A percentile compares a stretch with the other conserved stretches of the same genome.
phyloP scores from a whole-genome alignment of 2,888 invertebrate species.

The Noctua janthe region DNA sequence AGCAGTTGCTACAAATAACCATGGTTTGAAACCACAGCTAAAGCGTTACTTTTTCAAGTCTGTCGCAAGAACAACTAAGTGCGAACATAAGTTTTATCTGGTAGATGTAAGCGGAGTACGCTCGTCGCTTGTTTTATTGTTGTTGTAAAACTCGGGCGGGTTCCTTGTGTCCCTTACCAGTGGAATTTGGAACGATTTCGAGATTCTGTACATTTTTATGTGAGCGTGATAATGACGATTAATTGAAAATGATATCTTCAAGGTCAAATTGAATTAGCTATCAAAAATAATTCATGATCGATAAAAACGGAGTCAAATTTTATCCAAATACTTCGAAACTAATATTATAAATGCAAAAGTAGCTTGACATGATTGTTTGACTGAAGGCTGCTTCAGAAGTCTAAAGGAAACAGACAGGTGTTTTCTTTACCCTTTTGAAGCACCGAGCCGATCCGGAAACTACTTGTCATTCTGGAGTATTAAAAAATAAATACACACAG shows the following conservation, averaged over 20 bases:
- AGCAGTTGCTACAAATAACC: background rate
- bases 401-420: background rate
- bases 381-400: background rate
- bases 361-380: background rate
- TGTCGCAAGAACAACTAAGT: slow-evolving; percentile 47
- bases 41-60: slow-evolving; percentile 34
- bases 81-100: slow-evolving; percentile 64
- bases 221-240: background rate
- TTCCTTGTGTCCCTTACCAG: slow-evolving; percentile 56
- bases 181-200: background rate
- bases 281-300: background rate
- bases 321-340: background rate
- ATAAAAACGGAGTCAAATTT: background rate
- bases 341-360: background rate
- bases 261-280: background rate
- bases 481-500: background rate
- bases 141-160: slow-evolving; percentile 70
- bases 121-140: slow-evolving; percentile 74
- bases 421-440: background rate
- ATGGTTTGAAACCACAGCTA: background rate
- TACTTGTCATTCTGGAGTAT: background rate
- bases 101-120: slow-evolving; percentile 56
- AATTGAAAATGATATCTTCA: background rate
- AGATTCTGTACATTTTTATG: background rate
- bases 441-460: background rate